Percentiles rank a stretch among this genome's conserved stretches.
Evolutionary conservation across 2,888 invertebrate species (phyloP).

Genomic region (Aphodius granarius): DNA sequence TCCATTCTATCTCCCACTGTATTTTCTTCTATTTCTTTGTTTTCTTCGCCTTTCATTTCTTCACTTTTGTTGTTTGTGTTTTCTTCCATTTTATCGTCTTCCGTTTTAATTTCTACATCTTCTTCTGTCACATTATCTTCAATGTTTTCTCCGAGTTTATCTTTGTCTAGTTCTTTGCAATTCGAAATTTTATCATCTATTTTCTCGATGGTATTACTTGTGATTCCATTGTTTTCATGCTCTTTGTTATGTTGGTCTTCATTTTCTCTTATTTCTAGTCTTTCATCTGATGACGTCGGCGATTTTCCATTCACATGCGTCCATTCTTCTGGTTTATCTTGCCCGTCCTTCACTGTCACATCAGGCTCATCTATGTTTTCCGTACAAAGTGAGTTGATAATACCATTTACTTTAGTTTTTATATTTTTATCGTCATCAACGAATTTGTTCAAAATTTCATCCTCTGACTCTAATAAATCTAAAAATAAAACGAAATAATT

Average conservation of each 20-base stretch:
- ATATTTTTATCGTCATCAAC: constrained; percentile 1
- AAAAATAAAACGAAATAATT: background rate
- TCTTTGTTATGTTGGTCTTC: background rate
- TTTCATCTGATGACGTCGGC: background rate
- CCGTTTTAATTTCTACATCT: background rate
- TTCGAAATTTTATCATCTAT: too few relatives aligned
- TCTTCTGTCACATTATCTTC: background rate
- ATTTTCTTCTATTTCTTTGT: background rate
- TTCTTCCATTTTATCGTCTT: constrained; percentile 1
- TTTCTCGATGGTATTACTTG: too few relatives aligned
- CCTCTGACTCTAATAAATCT: constrained; percentile 40
- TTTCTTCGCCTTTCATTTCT: background rate
- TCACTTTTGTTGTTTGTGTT: background rate
- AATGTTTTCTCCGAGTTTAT: background rate
- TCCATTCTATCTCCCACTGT: constrained; percentile 1
- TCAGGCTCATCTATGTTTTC: too few relatives aligned
- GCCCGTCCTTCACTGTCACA: background rate
- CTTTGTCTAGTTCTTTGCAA: background rate
- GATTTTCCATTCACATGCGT: background rate
- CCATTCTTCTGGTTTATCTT: constrained; percentile 5
- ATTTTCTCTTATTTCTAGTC: background rate
- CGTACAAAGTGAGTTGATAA: background rate
- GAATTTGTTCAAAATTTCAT: constrained; percentile 44
- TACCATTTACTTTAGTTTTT: background rate
- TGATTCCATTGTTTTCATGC: background rate